Percentiles rank a stretch among this genome's conserved stretches.
Conservation (phyloP, 2,113 vertebrate genomes). For the Gnathonemus echidnorhynchus region DNA sequence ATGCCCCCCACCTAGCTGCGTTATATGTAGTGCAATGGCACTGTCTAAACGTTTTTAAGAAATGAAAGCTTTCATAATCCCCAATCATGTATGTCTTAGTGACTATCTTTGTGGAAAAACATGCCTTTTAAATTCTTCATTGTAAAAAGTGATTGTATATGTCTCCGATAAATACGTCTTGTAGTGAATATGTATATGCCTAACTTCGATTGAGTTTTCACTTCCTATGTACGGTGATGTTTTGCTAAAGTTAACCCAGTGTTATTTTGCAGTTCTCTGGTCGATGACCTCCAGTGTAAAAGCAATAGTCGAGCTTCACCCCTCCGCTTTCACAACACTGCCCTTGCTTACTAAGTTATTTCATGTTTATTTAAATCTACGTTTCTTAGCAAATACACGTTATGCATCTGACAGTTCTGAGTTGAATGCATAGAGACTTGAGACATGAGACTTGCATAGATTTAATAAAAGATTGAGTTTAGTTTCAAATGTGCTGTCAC, state of each 20-base stretch:
- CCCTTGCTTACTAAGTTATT: background rate
- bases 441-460: background rate
- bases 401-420: background rate
- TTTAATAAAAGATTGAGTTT: background rate
- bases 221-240: background rate
- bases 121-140: background rate
- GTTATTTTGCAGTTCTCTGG: background rate
- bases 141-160: background rate
- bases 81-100: background rate
- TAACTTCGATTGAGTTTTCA: background rate
- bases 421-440: background rate
- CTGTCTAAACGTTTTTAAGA: background rate
- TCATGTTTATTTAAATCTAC: background rate
- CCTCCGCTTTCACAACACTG: background rate
- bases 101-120: background rate
- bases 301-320: background rate
- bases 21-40: background rate
- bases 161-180: background rate
- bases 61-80: background rate
- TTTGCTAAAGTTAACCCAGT: background rate
- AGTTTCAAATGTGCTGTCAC: background rate
- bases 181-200: background rate
- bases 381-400: background rate
- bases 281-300: background rate
- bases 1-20: background rate